phyloP scores from a whole-genome alignment of 1,140 invertebrate genomes.

The Papilio machaon region DNA sequence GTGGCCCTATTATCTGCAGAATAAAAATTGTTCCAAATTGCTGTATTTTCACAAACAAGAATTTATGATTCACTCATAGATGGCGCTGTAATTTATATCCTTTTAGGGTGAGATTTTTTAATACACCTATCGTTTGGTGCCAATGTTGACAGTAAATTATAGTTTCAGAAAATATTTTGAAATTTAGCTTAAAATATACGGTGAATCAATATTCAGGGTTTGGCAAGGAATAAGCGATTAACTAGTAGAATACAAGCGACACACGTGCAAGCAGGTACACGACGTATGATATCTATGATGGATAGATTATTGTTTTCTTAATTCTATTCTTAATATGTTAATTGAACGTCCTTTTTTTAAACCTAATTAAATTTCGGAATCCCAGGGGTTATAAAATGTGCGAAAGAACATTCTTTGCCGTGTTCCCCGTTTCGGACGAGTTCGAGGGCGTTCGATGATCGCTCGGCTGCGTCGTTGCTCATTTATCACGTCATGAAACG shows the following conservation, averaged over 20 bases:
- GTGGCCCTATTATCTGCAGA: neutral
- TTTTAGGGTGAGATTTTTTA: neutral
- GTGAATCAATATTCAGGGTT: too few relatives aligned
- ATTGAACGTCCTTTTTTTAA: neutral
- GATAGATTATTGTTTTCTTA: too few relatives aligned
- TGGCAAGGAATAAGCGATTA: too few relatives aligned
- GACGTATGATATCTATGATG: too few relatives aligned
- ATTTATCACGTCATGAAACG: slow-evolving; percentile 77
- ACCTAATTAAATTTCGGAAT: neutral
- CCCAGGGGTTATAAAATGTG: neutral
- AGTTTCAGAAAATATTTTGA: too few relatives aligned
- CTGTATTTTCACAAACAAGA: neutral
- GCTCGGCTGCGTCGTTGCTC: slow-evolving; percentile 54
- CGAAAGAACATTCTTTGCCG: slow-evolving; percentile 66
- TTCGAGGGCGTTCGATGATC: slow-evolving; percentile 48
- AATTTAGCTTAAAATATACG: too few relatives aligned
- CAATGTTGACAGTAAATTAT: too few relatives aligned
- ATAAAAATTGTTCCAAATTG: neutral
- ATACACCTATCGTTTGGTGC: too few relatives aligned
- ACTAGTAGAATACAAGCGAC: too few relatives aligned
- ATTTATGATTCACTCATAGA: neutral
- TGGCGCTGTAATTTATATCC: neutral
- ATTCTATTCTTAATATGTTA: neutral
- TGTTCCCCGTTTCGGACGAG: slow-evolving; percentile 38
- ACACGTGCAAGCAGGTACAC: too few relatives aligned